A percentile compares a stretch with the other conserved stretches of the same genome.
phyloP scores from a whole-genome alignment of 2,113 vertebrate species.

The Callithrix jacchus region DNA sequence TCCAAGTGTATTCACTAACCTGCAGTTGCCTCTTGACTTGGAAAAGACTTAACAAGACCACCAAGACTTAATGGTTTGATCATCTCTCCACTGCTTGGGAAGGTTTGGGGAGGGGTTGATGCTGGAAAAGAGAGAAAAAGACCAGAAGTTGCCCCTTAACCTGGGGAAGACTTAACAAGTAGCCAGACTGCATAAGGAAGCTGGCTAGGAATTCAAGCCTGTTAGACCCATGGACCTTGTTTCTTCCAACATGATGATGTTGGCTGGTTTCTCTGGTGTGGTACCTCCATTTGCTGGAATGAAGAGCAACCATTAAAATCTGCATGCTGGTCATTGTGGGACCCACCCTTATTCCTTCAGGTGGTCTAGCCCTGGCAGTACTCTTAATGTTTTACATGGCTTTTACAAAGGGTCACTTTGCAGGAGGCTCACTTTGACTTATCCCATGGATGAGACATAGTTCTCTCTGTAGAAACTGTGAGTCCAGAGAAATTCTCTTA shows the following conservation, averaged over 20 bases:
- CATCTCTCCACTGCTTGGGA: not conserved
- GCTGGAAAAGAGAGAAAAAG: not conserved
- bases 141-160: not conserved
- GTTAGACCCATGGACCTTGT: not conserved
- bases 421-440: no score
- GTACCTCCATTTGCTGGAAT: not conserved
- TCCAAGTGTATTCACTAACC: not conserved
- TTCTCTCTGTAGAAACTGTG: no score
- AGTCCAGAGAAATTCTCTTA: not conserved
- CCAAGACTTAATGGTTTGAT: not conserved
- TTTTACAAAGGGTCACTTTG: not conserved
- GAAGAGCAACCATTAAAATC: not conserved
- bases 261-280: not conserved
- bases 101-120: not conserved
- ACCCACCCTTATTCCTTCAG: not conserved
- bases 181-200: not conserved
- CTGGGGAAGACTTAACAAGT: not conserved
- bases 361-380: not conserved
- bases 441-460: no score
- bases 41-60: not conserved
- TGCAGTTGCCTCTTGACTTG: not conserved
- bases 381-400: not conserved
- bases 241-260: not conserved
- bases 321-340: not conserved
- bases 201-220: not conserved